phyloP scores from a whole-genome alignment of 2,888 invertebrate species.

The Hypomecis punctinalis region DNA sequence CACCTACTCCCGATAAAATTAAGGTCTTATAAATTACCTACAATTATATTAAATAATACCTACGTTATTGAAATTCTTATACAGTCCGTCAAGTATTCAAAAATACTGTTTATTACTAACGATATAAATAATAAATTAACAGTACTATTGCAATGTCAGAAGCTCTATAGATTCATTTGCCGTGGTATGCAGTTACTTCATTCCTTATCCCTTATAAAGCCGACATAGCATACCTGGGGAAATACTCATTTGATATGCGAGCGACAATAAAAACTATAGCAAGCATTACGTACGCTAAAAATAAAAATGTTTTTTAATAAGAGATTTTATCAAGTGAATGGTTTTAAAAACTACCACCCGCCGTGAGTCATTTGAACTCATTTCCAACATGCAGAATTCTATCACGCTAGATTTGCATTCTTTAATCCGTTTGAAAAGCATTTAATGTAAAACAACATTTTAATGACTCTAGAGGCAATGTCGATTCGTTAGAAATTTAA shows the following conservation, averaged over 20 bases:
- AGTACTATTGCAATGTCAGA: slow-evolving; percentile 1
- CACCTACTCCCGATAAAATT: slow-evolving; percentile 4
- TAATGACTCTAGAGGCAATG: slow-evolving; percentile 11
- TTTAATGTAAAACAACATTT: slow-evolving; percentile 17
- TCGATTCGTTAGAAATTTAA: slow-evolving; percentile 28
- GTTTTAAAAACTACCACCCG: slow-evolving; percentile 36
- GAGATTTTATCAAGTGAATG: slow-evolving; percentile 34
- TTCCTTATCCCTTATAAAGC: slow-evolving; percentile 29
- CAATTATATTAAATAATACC: neutral
- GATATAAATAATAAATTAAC: neutral
- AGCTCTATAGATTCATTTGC: slow-evolving; percentile 5
- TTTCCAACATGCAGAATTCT: slow-evolving; percentile 52
- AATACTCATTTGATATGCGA: slow-evolving; percentile 35
- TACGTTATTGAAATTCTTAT: neutral
- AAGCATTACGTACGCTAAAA: slow-evolving; percentile 31
- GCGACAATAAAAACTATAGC: slow-evolving; percentile 30
- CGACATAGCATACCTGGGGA: slow-evolving; percentile 31
- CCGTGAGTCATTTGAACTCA: slow-evolving; percentile 37
- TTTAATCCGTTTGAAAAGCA: slow-evolving; percentile 34
- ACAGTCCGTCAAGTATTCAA: too few species aligned
- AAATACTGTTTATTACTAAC: too few species aligned
- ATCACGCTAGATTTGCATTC: slow-evolving; percentile 49
- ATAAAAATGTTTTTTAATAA: slow-evolving; percentile 22
- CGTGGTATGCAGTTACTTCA: slow-evolving; percentile 11
- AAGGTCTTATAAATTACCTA: neutral